Base-by-base conservation (phyloP, 2,888 invertebrate species). In the Thecophora atra region DNA sequence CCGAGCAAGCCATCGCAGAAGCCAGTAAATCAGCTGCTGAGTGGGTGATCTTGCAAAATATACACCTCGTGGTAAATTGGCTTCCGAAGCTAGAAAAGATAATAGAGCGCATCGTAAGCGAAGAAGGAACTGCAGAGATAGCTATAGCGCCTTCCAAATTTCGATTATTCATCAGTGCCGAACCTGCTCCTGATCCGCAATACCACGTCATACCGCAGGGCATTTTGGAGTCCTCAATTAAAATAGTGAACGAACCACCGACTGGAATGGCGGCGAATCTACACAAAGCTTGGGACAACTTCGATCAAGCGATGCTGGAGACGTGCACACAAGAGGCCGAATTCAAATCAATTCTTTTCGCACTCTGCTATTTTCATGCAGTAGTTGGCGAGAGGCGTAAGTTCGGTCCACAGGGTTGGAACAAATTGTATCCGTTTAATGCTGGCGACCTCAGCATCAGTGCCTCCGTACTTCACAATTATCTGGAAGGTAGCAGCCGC, bases 191-290 rank as follows among this genome's bases (percentile, higher is more conserved):
- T 0, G 90, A 91, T 83, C 90, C 95, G 0, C 88, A 87, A 28
- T 89, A 89, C 76, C 91, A 91, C 78, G 89, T 91, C 7, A 90
- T 92, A 74, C 91, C 91, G 0, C 93, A 97, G 88, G 98, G 98
- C 52, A 94, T 98, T 78, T 87, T 98, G 62, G 97, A 98, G 84
- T 93, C 96, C 0, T 94, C 96, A 0, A 94, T 98, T 79, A 98
- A 98, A 88, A 97, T 98, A 74, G 97, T 98, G 2, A 98, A 98
- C 81, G 98, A 98, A 85, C 97, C 98, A 0, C 98, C 98, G 0
- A 94, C 94, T 3, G 98, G 98, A 17, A 97, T 98, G 94, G 91
- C 92, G 84, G 96, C 97, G 3, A 98, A 98, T 87, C 89, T 98
- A 58, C 97, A 97, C 85, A 97, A 97, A 88, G 93, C 97, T 3